phyloP scores from a whole-genome alignment of 92 coral and sea anemone genomes.

The Chrysogorgia sp. region DNA sequence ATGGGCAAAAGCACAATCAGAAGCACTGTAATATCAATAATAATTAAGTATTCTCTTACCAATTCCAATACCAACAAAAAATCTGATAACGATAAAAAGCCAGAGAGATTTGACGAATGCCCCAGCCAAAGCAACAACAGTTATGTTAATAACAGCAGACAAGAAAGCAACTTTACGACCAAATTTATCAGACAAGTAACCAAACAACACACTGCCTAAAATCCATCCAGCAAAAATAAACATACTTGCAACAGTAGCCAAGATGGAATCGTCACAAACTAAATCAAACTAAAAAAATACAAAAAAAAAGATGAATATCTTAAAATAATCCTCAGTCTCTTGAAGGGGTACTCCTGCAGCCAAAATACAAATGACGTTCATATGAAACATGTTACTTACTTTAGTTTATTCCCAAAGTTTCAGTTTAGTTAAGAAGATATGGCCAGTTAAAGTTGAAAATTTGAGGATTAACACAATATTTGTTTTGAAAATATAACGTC shows the following conservation, averaged over 20 bases:
- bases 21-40: too few species aligned
- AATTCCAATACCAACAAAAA: constrained; percentile 57
- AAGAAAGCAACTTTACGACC: constrained; percentile 62
- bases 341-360: too few species aligned
- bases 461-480: too few species aligned
- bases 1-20: too few species aligned
- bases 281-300: constrained; percentile 52
- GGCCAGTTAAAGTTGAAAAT: too few species aligned
- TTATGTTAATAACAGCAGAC: constrained; percentile 50
- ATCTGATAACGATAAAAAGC: constrained; percentile 50
- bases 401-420: too few species aligned
- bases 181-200: constrained; percentile 64
- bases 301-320: too few species aligned
- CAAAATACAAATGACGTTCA: too few species aligned
- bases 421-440: too few species aligned
- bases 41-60: constrained; percentile 34
- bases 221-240: constrained; percentile 59
- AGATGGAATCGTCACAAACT: constrained; percentile 56
- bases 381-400: too few species aligned
- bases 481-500: too few species aligned
- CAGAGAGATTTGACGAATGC: constrained; percentile 57
- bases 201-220: constrained; percentile 54
- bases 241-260: constrained; percentile 53
- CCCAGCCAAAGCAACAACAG: constrained; percentile 44
- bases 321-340: too few species aligned